phyloP scores from a whole-genome alignment of 2,113 vertebrate species.

The Acrocephalus arundinaceus region DNA sequence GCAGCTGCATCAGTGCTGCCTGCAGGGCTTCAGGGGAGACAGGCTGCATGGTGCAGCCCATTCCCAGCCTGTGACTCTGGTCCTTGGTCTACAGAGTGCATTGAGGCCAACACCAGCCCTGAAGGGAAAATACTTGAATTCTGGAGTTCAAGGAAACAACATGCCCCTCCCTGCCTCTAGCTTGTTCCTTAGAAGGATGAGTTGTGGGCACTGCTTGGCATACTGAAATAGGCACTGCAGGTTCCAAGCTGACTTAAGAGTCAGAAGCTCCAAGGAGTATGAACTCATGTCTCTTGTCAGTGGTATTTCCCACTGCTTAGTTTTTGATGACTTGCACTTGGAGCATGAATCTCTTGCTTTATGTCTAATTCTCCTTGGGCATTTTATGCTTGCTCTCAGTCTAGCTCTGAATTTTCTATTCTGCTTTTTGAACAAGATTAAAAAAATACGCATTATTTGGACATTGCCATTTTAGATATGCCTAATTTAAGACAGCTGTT shows the following conservation, averaged over 20 bases:
- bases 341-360: neutral
- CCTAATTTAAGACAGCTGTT: neutral
- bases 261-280: neutral
- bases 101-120: neutral
- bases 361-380: neutral
- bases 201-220: neutral
- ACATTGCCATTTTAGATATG: neutral
- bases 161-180: neutral
- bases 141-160: neutral
- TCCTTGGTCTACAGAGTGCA: accelerated
- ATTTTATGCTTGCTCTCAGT: neutral
- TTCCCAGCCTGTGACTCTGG: neutral
- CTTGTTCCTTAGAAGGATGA: neutral
- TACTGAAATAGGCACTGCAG: neutral
- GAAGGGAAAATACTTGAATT: neutral
- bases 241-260: neutral
- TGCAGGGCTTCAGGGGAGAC: neutral
- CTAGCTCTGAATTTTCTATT: neutral
- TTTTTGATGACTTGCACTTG: neutral
- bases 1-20: neutral
- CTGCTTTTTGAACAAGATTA: neutral
- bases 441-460: neutral
- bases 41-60: neutral
- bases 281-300: neutral
- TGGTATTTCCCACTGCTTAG: neutral